Base-by-base conservation (phyloP, 1,140 invertebrate species). In the Acromyrmex heyeri region DNA sequence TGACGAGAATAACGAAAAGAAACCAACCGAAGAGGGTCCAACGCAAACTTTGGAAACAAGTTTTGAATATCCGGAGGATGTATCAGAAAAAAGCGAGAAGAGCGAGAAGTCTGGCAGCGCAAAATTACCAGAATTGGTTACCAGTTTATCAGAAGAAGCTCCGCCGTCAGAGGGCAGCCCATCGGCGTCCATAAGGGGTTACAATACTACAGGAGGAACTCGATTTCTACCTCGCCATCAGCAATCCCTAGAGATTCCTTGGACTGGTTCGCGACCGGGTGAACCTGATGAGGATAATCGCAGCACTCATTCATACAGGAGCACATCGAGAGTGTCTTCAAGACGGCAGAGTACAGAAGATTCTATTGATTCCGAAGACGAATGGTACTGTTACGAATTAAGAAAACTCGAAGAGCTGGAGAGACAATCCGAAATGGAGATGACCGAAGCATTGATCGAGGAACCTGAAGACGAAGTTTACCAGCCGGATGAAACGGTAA, bases 301-400 rank as follows among this genome's bases (percentile, higher is more conserved):
- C 82, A 98, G 98, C 93, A 98, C 97, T 3, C 97, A 98, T 95
- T 98, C 98, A 0, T 98, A 97, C 95, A 96, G 98, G 86, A 98
- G 98, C 91, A 97, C 97, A 2, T 98, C 98, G 0, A 95, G 97
- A 87, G 97, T 98, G n/a, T 98, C 98, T 6, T 98, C 98, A 2
- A 96, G 98, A 91, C 95, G 98, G 55, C 98, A 99, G 95, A 98
- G 98, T 93, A 99, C 98, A 0, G 98, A 98, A 95, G 98, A 99
- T 90, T 98, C 97, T 82, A 99, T 99, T 79, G 98, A 99, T 94
- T 98, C 97, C 61, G 98, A 99, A 94, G 98, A 99, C 92, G 98
- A 99, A 95, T 99, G 98, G 97, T 99, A 98, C 91, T 98, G 97
- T 87, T 98, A 99, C 93, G 98, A 98, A 92, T 92, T 98, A 73